Evolutionary conservation across 1,140 invertebrate genomes (phyloP), one percentile per base, ranked within the genome.

Genomic region (Vanessa atalanta): DNA sequence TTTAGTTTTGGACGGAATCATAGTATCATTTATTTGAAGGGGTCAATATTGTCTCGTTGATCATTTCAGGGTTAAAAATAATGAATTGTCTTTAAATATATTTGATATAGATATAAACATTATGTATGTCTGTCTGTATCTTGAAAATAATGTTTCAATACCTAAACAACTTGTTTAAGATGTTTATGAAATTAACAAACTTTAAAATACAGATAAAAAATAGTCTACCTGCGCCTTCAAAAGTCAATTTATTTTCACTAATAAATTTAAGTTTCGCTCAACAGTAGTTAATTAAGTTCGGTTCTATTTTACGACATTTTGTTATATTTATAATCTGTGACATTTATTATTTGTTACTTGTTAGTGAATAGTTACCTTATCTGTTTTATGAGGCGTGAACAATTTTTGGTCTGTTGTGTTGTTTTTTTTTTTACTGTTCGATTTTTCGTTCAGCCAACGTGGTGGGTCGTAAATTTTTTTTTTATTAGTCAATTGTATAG

Each of bases 381-480:
- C 75, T 81, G 61, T 79, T 84, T 84, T 82, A 84, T 79, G 76
- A 83, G 78, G 83, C 81, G 83, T 84, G 81, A 84, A 84, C 55
- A 57, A 47, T 65, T 61, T 67, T 47, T 68, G 15, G 20, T 64
- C 48, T 65, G 55, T 73, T 57, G 68, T 55, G 13, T 15, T 2
- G 6, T 60, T 60, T 47, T 65, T 65, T 65, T 65, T 65, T n/a
- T 5, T n/a, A 43, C 47, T n/a, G 13, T 57, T 26, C 61, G 47
- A 48, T 69, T 47, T 55, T 67, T 43, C 14, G 7, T 26, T 66
- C 53, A 11, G 20, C 14, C 72, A 48, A 43, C 57, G 72, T 64
- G 65, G 72, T 63, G 64, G 65, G 72, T 73, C 43, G n/a, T 65
- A 64, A 47, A 64, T 3, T 23, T 50, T 48, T 66, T n/a, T 14